phyloP scores from a whole-genome alignment of 2,888 invertebrate species.

The Labia minor region DNA sequence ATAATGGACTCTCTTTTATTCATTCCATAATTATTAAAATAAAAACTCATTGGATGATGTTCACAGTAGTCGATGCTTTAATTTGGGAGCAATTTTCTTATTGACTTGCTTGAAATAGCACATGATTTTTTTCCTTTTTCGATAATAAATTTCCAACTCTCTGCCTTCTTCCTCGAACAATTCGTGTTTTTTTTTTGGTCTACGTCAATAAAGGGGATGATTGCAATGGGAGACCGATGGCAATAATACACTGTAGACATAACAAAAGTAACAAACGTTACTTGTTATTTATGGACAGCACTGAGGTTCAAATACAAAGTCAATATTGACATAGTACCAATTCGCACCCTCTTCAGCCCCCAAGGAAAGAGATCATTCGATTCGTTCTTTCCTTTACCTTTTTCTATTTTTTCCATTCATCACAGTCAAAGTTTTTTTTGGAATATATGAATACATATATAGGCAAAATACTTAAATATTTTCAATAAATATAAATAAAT shows the following conservation, averaged over 20 bases:
- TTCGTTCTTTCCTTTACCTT: neutral
- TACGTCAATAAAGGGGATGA: neutral
- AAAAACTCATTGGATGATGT: no score
- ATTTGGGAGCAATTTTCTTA: neutral
- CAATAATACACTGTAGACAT: conserved; percentile 7
- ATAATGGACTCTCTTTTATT: no score
- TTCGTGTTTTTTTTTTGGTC: neutral
- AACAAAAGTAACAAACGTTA: conserved; percentile 5
- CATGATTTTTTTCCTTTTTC: neutral
- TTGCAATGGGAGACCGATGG: neutral
- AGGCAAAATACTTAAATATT: no score
- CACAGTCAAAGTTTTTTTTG: no score
- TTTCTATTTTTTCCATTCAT: neutral
- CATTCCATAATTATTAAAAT: no score
- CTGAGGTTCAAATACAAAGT: neutral
- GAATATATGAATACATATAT: no score
- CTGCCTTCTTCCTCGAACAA: neutral
- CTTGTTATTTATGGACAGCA: conserved; percentile 13
- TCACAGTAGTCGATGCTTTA: no score
- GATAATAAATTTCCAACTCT: neutral
- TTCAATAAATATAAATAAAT: no score
- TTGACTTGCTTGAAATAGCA: neutral
- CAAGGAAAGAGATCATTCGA: neutral
- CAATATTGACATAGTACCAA: conserved; percentile 1
- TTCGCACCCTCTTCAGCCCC: neutral